Base-by-base conservation (phyloP, 1,140 invertebrate species). In the Helicoverpa armigera region DNA sequence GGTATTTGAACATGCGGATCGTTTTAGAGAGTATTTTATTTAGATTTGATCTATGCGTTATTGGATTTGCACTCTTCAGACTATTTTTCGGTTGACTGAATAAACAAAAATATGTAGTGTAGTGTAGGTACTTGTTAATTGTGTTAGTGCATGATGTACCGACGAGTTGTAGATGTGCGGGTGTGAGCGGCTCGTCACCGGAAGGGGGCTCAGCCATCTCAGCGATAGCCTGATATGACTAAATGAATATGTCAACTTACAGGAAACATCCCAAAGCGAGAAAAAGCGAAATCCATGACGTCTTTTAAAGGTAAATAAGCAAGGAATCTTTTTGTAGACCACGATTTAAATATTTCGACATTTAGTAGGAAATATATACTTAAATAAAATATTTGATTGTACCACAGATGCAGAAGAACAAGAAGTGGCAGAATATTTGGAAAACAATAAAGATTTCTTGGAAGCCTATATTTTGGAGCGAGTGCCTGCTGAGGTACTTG, bases 371-470 rank as follows among this genome's bases (percentile, higher is more conserved):
- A 35, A 65, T 9, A 65, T 48, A 13, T 65, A 7, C 29, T 29
- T 11, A 43, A 1, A 2, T 50, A 12, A 50, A 18, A 51, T 50
- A 16, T 14, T 51, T 53, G 7, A 48, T 79, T 58, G 13, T 43
- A 2, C 35, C 35, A 16, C 60, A 83, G 82, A 77, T 56, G 43
- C 18, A 1, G 74, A 83, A 12, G 73, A 80, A 50, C 56, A 63
- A 13, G 85, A 85, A 11, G 70, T 89, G 2, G 48, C 61, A 13
- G 80, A 86, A 7, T 91, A 86, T 76, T 79, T 92, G 18, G 85
- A 90, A 18, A 82, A 83, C 1, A 88, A 91, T 65, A 89, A 61
- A 29, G 83, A 86, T 3, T 87, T 88, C 53, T 73, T 91, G 51
- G 88, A 91, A 48, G 35, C 79, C 0, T 91, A 90, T 58, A 82